Base-by-base conservation (phyloP, 2,888 invertebrate genomes). In the Euplexia lucipara region DNA sequence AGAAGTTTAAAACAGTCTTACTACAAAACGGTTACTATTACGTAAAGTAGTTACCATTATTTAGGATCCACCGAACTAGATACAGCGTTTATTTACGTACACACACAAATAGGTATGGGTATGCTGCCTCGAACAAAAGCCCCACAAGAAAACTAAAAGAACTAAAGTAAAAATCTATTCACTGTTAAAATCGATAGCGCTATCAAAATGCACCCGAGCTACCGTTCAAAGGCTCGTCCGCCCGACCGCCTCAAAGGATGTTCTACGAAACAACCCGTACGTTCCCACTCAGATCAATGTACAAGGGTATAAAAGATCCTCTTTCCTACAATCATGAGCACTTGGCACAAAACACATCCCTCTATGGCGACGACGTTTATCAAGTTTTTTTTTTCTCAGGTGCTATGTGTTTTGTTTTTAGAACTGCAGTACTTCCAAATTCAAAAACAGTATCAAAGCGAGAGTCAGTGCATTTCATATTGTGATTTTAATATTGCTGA, bases 131-230 rank as follows among this genome's bases (percentile, higher is more conserved):
- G 10, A 54, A 74, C 64, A 71, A 53, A 63, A 64, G 63, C 56
- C 47, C 30, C 52, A 68, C 57, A 71, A 65, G 75, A 71, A 77
- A 81, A 78, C 70, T 70, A 67, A 81, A 72, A 69, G 79, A 83
- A 85, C 83, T 87, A 88, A 84, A 91, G 85, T 88, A 88, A 89
- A 90, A 92, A 88, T 90, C 86, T 91, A 91, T 93, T 92, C 90
- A 90, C 83, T 78, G 86, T 86, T 89, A 81, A 88, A 91, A 94
- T 93, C 92, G 91, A 93, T 92, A 91, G 81, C 79, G 85, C 87
- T 93, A 93, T 93, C 91, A 92, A 92, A 93, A 92, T 91, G 92
- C 90, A 90, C 83, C 86, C 84, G 83, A 77, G 87, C 80, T 79
- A 70, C 78, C 81, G 83, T 85, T 92, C 92, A 93, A 94, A 94